phyloP scores from a whole-genome alignment of 1,140 invertebrate species.

The Dysdera silvatica region DNA sequence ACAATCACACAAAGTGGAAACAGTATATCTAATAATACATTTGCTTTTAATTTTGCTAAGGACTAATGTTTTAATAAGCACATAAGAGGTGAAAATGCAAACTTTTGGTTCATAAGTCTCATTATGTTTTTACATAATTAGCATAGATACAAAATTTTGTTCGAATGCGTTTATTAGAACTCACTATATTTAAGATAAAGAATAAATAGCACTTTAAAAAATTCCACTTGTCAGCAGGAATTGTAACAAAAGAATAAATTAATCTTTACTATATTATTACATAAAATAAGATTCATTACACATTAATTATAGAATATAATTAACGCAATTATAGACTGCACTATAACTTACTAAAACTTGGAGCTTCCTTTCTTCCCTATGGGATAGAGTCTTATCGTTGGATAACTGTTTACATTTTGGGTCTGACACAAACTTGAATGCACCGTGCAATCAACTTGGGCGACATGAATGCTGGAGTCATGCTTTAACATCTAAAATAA shows the following conservation, averaged over 20 bases:
- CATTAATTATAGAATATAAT: neutral
- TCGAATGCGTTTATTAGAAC: too few relatives aligned
- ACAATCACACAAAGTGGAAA: too few relatives aligned
- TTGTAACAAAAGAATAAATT: neutral
- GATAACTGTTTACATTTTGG: conserved; percentile 58
- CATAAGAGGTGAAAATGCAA: too few relatives aligned
- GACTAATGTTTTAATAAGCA: too few relatives aligned
- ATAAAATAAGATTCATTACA: conserved; percentile 11
- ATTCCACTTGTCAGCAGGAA: neutral
- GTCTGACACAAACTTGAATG: conserved; percentile 52
- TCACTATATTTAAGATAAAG: too few relatives aligned
- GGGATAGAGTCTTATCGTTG: conserved; percentile 61
- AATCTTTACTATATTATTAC: conserved; percentile 13
- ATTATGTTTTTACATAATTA: too few relatives aligned
- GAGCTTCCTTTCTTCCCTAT: conserved; percentile 43
- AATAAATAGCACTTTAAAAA: too few relatives aligned
- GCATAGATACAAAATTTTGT: too few relatives aligned
- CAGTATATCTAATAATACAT: too few relatives aligned
- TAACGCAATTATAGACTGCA: neutral
- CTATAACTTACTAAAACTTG: conserved; percentile 48
- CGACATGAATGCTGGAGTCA: conserved; percentile 52
- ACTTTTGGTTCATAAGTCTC: too few relatives aligned
- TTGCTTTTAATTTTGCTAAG: too few relatives aligned
- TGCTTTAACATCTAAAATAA: conserved; percentile 13
- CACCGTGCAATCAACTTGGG: conserved; percentile 58